A percentile compares a stretch with the other conserved stretches of the same genome.
These are phyloP conservation scores for Agrotis segetum DNA, from an alignment of 2,888 invertebrate species.

Conservation along the genomic window DNA sequence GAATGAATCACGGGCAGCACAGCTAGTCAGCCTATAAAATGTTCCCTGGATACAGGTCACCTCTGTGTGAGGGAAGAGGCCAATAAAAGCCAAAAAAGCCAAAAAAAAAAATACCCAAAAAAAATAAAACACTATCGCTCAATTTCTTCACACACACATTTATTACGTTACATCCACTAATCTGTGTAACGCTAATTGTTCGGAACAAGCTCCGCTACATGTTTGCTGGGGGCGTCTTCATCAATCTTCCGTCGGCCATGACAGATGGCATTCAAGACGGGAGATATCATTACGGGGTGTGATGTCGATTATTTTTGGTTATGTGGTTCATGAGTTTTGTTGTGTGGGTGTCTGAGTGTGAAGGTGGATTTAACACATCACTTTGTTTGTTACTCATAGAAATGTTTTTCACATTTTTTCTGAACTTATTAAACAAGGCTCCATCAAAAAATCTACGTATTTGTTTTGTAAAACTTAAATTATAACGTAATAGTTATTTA, in stretches of 20 bases:
- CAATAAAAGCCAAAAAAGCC: background rate
- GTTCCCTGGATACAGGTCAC: too few species aligned
- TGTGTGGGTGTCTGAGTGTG: conserved; percentile 11
- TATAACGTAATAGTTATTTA: too few species aligned
- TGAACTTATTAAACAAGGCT: too few species aligned
- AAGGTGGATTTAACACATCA: background rate
- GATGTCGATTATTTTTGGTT: conserved; percentile 48
- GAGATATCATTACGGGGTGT: conserved; percentile 54
- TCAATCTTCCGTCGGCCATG: conserved; percentile 61
- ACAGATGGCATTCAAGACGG: conserved; percentile 64
- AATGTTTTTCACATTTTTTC: too few species aligned
- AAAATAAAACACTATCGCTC: conserved; percentile 76
- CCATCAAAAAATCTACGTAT: too few species aligned
- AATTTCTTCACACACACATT: conserved; percentile 79
- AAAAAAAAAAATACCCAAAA: conserved; percentile 68
- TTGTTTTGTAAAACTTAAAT: too few species aligned
- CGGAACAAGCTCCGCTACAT: conserved; percentile 56
- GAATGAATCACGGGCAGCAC: too few species aligned
- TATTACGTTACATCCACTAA: conserved; percentile 62
- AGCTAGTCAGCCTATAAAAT: too few species aligned
- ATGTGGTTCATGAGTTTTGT: conserved; percentile 13
- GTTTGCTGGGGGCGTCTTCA: conserved; percentile 66
- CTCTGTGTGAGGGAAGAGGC: too few species aligned
- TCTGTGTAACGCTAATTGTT: conserved; percentile 67
- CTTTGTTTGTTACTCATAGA: too few species aligned